Conservation (phyloP, 2,797 vertebrate species). For the Dendrocincla fuliginosa region DNA sequence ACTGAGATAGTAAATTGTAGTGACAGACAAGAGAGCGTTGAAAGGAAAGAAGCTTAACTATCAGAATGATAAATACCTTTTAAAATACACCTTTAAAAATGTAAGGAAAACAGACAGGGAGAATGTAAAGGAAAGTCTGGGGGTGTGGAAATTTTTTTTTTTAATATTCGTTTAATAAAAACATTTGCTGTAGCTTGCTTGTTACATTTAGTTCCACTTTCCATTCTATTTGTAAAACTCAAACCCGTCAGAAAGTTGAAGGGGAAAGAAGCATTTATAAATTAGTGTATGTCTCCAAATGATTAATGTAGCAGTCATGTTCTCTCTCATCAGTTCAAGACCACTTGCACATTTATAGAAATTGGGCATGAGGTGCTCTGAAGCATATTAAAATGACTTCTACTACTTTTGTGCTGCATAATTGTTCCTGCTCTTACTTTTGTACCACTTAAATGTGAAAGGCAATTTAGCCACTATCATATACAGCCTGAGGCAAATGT, state of each 20-base stretch:
- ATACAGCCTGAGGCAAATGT: slow-evolving; percentile 1
- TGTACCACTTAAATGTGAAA: slow-evolving; percentile 41
- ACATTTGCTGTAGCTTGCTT: background rate
- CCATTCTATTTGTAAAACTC: slow-evolving; percentile 22
- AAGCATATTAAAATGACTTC: slow-evolving; percentile 42
- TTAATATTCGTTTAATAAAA: background rate
- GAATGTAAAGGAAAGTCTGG: background rate
- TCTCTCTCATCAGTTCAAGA: slow-evolving; percentile 57
- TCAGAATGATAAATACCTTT: background rate
- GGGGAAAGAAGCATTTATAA: slow-evolving; percentile 32
- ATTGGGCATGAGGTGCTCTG: background rate
- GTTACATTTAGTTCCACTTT: background rate
- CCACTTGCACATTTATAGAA: slow-evolving; percentile 43
- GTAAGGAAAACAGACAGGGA: background rate
- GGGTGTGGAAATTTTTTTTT: background rate
- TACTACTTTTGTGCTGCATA: slow-evolving; percentile 19
- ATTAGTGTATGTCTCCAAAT: slow-evolving; percentile 34
- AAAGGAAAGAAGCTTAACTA: background rate
- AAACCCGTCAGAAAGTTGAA: slow-evolving; percentile 16
- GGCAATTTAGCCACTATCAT: slow-evolving; percentile 22
- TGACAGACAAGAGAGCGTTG: background rate
- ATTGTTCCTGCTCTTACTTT: slow-evolving; percentile 14
- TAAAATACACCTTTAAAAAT: background rate
- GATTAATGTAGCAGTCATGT: slow-evolving; percentile 62
- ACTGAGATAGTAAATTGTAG: background rate